Percentiles rank a stretch among this genome's conserved stretches.
These are phyloP conservation scores for Cetonia aurata DNA, from an alignment of 2,888 invertebrate species.

Conservation along the genomic window DNA sequence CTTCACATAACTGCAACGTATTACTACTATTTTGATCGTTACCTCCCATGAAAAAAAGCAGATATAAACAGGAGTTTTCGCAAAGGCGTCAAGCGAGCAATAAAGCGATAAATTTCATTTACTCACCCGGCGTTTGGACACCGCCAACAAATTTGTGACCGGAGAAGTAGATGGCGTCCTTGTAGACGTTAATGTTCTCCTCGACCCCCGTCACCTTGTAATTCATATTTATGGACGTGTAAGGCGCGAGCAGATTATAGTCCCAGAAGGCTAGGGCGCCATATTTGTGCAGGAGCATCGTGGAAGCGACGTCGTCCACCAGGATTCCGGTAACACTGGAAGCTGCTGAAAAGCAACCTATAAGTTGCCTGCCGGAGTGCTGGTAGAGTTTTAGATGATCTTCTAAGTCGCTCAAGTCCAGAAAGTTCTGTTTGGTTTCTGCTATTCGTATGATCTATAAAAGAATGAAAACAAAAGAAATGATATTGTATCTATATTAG, in stretches of 20 bases:
- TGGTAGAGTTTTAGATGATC: constrained; percentile 75
- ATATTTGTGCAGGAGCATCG: constrained; percentile 83
- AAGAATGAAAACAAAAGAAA: not conserved
- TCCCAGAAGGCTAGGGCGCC: constrained; percentile 92
- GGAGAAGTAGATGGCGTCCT: constrained; percentile 91
- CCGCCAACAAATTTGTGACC: constrained; percentile 94
- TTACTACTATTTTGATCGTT: no score
- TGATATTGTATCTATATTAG: no score
- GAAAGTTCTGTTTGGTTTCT: constrained; percentile 83
- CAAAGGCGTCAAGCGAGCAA: not conserved
- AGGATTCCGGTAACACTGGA: constrained; percentile 92
- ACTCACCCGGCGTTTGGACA: constrained; percentile 82
- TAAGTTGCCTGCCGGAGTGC: constrained; percentile 75
- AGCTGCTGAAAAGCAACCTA: constrained; percentile 89
- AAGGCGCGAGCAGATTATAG: constrained; percentile 87
- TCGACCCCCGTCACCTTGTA: constrained; percentile 79
- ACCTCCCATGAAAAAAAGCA: not conserved
- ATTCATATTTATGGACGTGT: constrained; percentile 86
- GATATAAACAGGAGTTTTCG: not conserved
- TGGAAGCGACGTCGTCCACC: constrained; percentile 85
- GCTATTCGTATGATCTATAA: constrained; percentile 81
- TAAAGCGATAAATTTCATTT: not conserved
- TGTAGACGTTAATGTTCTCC: constrained; percentile 78
- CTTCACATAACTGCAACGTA: no score
- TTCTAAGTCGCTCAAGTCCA: constrained; percentile 84